Conservation (phyloP, 2,113 vertebrate species). For the Accipiter virgatus region DNA sequence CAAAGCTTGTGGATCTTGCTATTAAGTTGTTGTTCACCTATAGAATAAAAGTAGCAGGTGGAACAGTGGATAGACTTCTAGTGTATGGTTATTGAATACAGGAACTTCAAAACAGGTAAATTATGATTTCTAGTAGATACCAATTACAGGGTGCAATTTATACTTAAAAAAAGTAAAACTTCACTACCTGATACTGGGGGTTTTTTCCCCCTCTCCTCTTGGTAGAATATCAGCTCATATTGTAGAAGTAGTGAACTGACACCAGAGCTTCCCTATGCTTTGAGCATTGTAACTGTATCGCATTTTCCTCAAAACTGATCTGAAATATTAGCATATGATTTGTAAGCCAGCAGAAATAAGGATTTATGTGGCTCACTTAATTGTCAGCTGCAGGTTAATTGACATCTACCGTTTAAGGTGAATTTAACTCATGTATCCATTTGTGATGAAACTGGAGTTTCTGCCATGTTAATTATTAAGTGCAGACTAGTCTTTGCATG, state of each 20-base stretch:
- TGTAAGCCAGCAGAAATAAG: not conserved
- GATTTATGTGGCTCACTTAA: not conserved
- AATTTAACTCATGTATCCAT: not conserved
- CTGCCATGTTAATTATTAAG: not conserved
- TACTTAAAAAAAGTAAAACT: not conserved
- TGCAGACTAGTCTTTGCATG: not conserved
- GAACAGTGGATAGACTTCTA: not conserved
- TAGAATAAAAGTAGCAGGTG: not conserved
- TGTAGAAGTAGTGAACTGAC: not conserved
- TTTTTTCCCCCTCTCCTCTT: fast-evolving
- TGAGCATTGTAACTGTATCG: not conserved
- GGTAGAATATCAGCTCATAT: not conserved
- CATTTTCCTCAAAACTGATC: not conserved
- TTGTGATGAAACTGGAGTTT: not conserved
- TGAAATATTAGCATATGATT: not conserved
- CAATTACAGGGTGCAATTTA: not conserved
- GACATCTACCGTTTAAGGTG: not conserved
- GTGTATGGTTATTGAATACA: not conserved
- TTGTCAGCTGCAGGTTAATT: not conserved
- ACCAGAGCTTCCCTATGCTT: not conserved
- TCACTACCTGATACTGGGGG: not conserved
- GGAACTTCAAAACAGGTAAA: not conserved
- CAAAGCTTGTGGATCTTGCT: not conserved
- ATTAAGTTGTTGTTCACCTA: not conserved
- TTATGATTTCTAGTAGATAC: not conserved